Evolutionary conservation across 2,888 invertebrate genomes (phyloP), one percentile per base, ranked within the genome.

Genomic region (Chloroclystis v-ata): DNA sequence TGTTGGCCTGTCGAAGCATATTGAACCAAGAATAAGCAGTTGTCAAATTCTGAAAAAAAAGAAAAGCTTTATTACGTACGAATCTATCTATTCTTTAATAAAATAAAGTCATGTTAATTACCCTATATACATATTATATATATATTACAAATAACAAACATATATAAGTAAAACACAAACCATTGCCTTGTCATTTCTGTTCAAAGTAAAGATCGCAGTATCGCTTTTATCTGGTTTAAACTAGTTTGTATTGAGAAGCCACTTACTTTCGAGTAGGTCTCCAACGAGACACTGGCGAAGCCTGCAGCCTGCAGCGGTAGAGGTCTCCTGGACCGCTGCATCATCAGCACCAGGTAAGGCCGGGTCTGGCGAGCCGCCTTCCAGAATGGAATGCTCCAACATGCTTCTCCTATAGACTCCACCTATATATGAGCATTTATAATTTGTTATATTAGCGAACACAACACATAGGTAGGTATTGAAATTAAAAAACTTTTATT

Each of bases 1-100:
- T 10, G 20, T 16, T 20, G 1, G n/a, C 61, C 39, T 35, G 28
- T n/a, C 37, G 28, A 20, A 43, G 37, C 43, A 43, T 43, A n/a
- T 43, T 43, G 28, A 43, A 43, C 28, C 28, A 28, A 1, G 42
- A 28, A 14, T 43, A 43, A 16, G 42, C 42, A 9, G 20, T 9
- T 6, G 30, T 10, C 24, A 40, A 11, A 24, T 40, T 40, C 40
- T 30, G 40, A 30, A 40, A 30, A 11, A 24, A 40, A 37, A 12
- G 8, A 32, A 9, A 8, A 12, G 6, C 4, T 24, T 3, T 8
- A 5, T 37, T 9, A 32, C 9, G 11, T 8, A 13, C 4, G 9
- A 9, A 1, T 8, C 4, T 14, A 5, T 7, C 8, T 4, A 13
- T 10, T 1, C n/a, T n/a, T n/a, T n/a, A n/a, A n/a, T n/a, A n/a